Evolutionary conservation across 1,140 invertebrate species (phyloP), one percentile per base, ranked within the genome.

Genomic region (Charaxes varanes): DNA sequence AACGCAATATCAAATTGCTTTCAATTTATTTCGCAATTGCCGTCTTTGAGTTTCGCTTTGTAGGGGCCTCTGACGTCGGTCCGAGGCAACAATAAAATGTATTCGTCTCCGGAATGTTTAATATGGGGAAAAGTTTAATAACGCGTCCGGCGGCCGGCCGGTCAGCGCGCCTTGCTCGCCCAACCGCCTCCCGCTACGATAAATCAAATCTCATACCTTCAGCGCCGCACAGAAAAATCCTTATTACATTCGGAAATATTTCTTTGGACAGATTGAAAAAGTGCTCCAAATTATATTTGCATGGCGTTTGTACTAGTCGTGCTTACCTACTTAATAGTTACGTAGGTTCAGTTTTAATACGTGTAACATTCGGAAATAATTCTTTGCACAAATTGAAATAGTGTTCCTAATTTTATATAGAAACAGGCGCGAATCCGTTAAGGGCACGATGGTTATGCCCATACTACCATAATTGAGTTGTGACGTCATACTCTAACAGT

Each of bases 91-190:
- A 82, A 82, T 82, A 82, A 82, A 82, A 82, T 82, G 78, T 82
- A 82, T 82, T 82, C 78, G 78, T 82, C 78, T 78, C 78, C 71
- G 78, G 78, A 82, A 82, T 82, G 78, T 82, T 79, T 82, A 82
- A 82, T 82, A 82, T 82, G 78, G 78, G 78, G 78, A 82, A 82
- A 82, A 82, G 78, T 82, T 78, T 82, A 82, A 82, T 82, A 82
- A 79, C 78, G 78, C 78, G 78, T 70, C 74, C 70, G 73, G 61
- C 66, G 68, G 55, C 45, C 46, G 58, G 61, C 56, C 64, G 72
- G 70, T 71, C 73, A 73, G 70, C 62, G 51, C 53, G 69, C 69
- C 63, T 67, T 51, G 48, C 62, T 53, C 65, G 60, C 62, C 68
- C n/a, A n/a, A n/a, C n/a, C n/a, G n/a, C n/a, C n/a, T n/a, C n/a